Evolutionary conservation across 2,113 vertebrate genomes (phyloP).

Genomic region (Sterrhoptilus dennistouni): DNA sequence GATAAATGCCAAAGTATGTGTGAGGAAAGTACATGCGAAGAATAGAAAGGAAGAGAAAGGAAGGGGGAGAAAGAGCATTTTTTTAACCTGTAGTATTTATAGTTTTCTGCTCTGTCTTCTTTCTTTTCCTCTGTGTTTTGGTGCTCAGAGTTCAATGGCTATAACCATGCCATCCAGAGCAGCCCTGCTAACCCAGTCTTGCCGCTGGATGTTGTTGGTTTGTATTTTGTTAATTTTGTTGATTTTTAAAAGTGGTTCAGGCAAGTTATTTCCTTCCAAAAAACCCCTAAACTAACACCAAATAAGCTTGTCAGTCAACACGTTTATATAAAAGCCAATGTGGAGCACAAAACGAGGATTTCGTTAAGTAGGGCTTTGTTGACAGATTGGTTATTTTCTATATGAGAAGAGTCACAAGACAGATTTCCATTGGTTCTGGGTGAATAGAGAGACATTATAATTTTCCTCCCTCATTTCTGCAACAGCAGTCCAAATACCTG

Average conservation of each 20-base stretch:
- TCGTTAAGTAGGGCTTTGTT: conserved; percentile 39
- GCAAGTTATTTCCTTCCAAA: conserved; percentile 16
- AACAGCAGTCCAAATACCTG: not conserved
- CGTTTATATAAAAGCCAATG: conserved; percentile 43
- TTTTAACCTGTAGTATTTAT: not conserved
- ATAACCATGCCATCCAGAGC: not conserved
- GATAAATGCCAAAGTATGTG: conserved; percentile 26
- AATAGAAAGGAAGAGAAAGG: not conserved
- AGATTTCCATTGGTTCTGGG: conserved; percentile 13
- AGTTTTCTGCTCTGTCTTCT: not conserved
- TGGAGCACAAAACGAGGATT: conserved; percentile 14
- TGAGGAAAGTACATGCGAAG: not conserved
- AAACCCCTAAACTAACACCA: conserved; percentile 25
- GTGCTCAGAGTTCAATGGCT: not conserved
- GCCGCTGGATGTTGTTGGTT: not conserved
- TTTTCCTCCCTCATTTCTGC: not conserved
- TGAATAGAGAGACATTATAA: not conserved
- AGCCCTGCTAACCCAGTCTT: not conserved
- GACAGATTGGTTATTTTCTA: conserved; percentile 55
- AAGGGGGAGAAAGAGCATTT: not conserved
- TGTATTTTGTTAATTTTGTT: not conserved
- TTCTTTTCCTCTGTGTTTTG: not conserved
- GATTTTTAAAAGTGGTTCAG: conserved; percentile 25
- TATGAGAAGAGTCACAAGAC: conserved; percentile 1
- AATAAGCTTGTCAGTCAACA: conserved; percentile 64